Base-by-base conservation (phyloP, 2,113 vertebrate species). In the Sialia sialis region DNA sequence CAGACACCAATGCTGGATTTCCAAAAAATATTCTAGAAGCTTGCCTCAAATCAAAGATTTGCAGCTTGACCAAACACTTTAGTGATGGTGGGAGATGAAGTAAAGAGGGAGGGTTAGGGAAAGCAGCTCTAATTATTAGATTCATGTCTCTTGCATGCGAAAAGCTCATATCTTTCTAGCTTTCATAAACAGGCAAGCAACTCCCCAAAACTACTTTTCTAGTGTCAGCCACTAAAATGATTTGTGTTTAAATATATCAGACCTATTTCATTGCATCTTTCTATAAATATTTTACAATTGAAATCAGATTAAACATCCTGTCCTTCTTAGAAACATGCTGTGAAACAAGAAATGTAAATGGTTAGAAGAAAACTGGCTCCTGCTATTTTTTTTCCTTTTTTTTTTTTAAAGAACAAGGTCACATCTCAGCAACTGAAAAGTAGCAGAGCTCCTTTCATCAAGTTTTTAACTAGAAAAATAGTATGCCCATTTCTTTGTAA, bases 401-500 rank as follows among this genome's bases (percentile, higher is more conserved):
- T 30, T 12, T 25, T 43, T 72, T 72, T 98, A 86, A 97, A 97
- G 98, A 99, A 98, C 98, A 99, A 99, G 99, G 99, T 99, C 98
- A 98, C 98, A 98, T 98, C 98, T 98, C 97, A 98, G 98, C 98
- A 98, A 98, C 98, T 95, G 97, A 98, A 98, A 99, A 98, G 98
- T 98, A 98, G 98, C 97, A 96, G 97, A 98, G 98, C 98, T 98
- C 98, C 98, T 98, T 99, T 99, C 98, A 99, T 99, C 99, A 99
- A 99, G 98, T 98, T 98, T 98, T 97, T 98, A 98, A 98, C 98
- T 98, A 98, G 98, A 98, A 98, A 99, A 99, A 98, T 98, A 98
- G 98, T 99, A 98, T 97, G 98, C 98, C 98, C 98, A 99, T 99
- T 99, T 98, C 99, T 99, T 98, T 98, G 98, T 99, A 99, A 99